phyloP scores from a whole-genome alignment of 2,888 invertebrate species.

The Standfussiana lucernea region DNA sequence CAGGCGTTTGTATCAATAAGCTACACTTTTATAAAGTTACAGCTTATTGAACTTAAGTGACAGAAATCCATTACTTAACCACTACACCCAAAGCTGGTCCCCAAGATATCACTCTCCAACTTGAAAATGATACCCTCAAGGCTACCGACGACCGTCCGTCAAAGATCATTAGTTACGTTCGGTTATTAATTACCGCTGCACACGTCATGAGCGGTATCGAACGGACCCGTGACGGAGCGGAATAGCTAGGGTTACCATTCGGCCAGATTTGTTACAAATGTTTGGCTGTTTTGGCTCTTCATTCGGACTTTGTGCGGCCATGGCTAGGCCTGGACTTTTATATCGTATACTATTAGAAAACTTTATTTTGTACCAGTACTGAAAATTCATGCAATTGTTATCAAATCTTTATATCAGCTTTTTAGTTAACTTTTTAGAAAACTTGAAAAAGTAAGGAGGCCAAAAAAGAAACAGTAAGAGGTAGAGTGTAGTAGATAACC shows the following conservation, averaged over 20 bases:
- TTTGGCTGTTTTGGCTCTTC: background rate
- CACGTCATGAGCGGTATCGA: conserved; percentile 46
- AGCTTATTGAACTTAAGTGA: background rate
- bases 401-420: no score
- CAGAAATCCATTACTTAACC: background rate
- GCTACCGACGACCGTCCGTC: conserved; percentile 34
- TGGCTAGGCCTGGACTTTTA: background rate
- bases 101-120: conserved; percentile 21
- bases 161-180: conserved; percentile 69
- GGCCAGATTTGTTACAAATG: background rate
- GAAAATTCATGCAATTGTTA: no score
- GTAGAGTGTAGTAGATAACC: no score
- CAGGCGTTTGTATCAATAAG: background rate
- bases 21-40: background rate
- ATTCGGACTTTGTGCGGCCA: background rate
- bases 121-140: conserved; percentile 32
- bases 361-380: no score
- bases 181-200: conserved; percentile 60
- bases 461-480: no score
- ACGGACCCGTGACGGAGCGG: conserved; percentile 15
- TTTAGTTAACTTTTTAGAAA: no score
- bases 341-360: no score
- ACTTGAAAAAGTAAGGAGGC: no score
- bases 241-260: background rate
- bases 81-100: background rate